These are phyloP conservation scores for Acanthosepion esculentum DNA, from an alignment of 2,888 invertebrate genomes.

Conservation along the genomic window DNA sequence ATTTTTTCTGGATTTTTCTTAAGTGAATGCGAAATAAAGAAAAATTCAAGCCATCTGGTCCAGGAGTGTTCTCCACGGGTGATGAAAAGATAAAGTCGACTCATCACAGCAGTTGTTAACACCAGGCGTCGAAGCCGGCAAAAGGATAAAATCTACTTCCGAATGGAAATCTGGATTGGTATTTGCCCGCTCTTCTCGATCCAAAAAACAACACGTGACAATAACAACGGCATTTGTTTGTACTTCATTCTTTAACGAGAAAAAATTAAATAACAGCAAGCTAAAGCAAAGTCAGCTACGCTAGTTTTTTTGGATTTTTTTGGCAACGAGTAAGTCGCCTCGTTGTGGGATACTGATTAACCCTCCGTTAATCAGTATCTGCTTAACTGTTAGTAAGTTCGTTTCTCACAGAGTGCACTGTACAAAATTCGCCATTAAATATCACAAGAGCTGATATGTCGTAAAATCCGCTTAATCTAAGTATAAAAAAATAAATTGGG, in stretches of 20 bases:
- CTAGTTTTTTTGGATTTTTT: background rate
- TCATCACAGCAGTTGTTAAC: background rate
- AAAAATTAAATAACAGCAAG: background rate
- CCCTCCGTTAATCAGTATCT: too few relatives aligned
- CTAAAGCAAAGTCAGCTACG: background rate
- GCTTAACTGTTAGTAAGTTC: too few relatives aligned
- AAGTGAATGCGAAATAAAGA: background rate
- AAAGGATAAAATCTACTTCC: background rate
- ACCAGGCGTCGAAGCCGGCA: rapidly evolving
- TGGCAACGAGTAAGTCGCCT: too few relatives aligned
- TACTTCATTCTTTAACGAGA: background rate
- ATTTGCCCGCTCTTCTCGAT: background rate
- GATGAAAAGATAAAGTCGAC: background rate
- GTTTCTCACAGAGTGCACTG: too few relatives aligned
- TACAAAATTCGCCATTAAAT: too few relatives aligned
- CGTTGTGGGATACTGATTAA: too few relatives aligned
- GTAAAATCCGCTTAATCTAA: too few relatives aligned
- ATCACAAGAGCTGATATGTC: too few relatives aligned
- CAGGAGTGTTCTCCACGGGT: background rate
- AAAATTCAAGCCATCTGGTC: background rate
- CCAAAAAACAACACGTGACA: background rate
- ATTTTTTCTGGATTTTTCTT: background rate
- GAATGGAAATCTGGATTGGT: background rate
- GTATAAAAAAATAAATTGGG: too few relatives aligned
- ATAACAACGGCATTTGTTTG: background rate